Conservation (phyloP, 2,888 invertebrate species). For the Leptinotarsa juncta region DNA sequence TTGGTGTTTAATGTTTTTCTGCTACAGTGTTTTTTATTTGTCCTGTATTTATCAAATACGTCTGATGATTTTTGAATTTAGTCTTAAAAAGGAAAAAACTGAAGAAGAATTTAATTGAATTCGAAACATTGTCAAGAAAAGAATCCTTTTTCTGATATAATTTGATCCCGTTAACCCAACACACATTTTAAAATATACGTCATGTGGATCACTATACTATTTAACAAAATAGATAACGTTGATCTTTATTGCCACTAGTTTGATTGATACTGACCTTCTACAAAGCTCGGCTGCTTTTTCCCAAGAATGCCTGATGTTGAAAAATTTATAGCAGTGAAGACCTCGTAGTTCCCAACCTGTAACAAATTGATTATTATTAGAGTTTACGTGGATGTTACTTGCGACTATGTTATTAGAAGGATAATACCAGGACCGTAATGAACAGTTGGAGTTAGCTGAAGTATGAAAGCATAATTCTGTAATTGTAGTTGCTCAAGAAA, state of each 20-base stretch:
- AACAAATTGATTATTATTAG: constrained; percentile 59
- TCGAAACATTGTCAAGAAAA: too few species aligned
- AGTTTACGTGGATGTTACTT: background rate
- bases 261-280: constrained; percentile 79
- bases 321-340: constrained; percentile 94
- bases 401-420: background rate
- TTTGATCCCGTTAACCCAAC: too few species aligned
- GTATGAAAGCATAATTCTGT: background rate
- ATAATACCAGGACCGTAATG: background rate
- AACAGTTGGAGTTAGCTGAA: background rate
- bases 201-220: background rate
- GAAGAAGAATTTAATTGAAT: too few species aligned
- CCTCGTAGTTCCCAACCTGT: constrained; percentile 94
- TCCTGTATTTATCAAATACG: too few species aligned
- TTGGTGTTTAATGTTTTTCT: too few species aligned
- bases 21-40: too few species aligned
- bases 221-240: background rate
- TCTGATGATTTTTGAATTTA: too few species aligned
- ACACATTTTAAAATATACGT: too few species aligned
- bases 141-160: too few species aligned
- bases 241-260: background rate
- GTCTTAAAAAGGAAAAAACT: too few species aligned
- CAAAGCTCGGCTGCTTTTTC: constrained; percentile 95
- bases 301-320: constrained; percentile 96
- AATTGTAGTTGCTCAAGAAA: too few species aligned